These are phyloP conservation scores for Spialia ferax DNA, from an alignment of 2,888 invertebrate genomes.

Conservation along the genomic window DNA sequence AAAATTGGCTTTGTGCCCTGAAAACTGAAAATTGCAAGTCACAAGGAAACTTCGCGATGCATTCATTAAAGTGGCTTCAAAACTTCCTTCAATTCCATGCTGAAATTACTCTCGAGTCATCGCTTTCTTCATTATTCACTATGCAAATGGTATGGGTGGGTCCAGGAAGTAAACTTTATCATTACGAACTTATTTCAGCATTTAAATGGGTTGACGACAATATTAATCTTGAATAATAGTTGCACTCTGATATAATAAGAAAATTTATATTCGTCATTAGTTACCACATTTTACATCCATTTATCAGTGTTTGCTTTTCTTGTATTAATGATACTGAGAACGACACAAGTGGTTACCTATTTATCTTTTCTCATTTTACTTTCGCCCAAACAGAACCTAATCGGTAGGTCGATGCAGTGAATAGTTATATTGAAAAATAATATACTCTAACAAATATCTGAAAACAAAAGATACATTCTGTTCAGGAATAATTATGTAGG, in stretches of 20 bases:
- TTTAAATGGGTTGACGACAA: neutral
- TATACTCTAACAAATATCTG: too few species aligned
- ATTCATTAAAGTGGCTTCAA: constrained; percentile 69
- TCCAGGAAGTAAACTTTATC: constrained; percentile 33
- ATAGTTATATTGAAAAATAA: too few species aligned
- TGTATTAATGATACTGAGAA: too few species aligned
- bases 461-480: too few species aligned
- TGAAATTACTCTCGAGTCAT: constrained; percentile 62
- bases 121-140: constrained; percentile 52
- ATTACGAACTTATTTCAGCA: constrained; percentile 21
- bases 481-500: too few species aligned
- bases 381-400: too few species aligned
- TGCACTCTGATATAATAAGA: neutral
- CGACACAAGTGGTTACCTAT: too few species aligned
- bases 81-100: constrained; percentile 69
- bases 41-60: constrained; percentile 71
- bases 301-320: too few species aligned
- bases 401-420: too few species aligned
- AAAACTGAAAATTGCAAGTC: constrained; percentile 69
- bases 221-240: neutral
- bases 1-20: constrained; percentile 51
- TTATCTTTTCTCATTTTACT: too few species aligned
- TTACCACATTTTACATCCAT: too few species aligned
- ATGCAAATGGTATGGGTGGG: constrained; percentile 42
- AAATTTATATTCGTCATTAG: too few species aligned